A percentile compares a stretch with the other conserved stretches of the same genome.
Evolutionary conservation across 1,140 invertebrate species (phyloP).

Genomic region (Sesamia nonagrioides): DNA sequence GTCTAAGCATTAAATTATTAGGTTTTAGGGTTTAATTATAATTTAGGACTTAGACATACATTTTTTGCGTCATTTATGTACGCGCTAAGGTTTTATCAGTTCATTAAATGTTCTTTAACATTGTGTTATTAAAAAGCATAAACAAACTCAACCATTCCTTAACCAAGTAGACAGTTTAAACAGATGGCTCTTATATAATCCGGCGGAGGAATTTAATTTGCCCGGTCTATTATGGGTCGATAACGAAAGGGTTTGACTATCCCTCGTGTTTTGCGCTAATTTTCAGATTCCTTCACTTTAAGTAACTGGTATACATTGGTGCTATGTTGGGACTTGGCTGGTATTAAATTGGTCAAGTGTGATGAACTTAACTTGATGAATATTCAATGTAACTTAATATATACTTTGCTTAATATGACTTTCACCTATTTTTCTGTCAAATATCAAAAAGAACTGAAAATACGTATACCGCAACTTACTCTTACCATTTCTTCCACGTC

Average conservation of each 20-base stretch:
- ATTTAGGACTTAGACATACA: no score
- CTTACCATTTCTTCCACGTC: no score
- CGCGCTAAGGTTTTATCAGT: no score
- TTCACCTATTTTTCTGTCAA: no score
- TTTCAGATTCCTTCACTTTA: slow-evolving; percentile 38
- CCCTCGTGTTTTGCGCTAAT: slow-evolving; percentile 25
- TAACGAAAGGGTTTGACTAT: slow-evolving; percentile 31
- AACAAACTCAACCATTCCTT: slow-evolving; percentile 6
- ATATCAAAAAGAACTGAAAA: no score
- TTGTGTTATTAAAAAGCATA: background rate
- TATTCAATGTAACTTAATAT: no score
- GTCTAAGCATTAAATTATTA: no score
- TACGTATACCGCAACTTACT: no score
- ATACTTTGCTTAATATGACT: no score
- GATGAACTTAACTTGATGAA: no score
- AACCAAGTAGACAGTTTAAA: background rate
- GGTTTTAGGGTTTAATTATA: no score
- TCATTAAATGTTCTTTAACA: background rate
- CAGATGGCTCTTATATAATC: slow-evolving; percentile 35
- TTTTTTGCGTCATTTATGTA: no score
- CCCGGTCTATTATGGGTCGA: slow-evolving; percentile 43
- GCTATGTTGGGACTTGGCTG: background rate
- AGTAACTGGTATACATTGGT: background rate
- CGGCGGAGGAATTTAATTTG: slow-evolving; percentile 46
- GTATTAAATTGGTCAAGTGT: background rate